Percentiles rank a stretch among this genome's conserved stretches.
Conservation (phyloP, 2,797 vertebrate genomes). For the Labroides dimidiatus region DNA sequence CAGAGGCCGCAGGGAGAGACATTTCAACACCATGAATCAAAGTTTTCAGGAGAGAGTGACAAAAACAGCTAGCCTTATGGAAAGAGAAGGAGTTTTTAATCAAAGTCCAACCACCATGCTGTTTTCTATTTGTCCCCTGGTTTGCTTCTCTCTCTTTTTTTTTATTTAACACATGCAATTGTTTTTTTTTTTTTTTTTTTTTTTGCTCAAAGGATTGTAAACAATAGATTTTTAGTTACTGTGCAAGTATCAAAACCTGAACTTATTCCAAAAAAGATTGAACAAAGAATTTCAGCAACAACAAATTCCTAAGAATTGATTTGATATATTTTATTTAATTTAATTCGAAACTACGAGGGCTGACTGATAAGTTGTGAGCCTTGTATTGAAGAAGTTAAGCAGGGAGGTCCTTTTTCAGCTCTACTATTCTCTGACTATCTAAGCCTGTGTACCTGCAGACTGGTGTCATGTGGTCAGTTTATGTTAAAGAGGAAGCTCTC, state of each 20-base stretch:
- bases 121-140: constrained; percentile 42
- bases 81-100: constrained; percentile 60
- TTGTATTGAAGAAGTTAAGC: no score
- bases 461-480: no score
- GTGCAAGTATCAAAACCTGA: constrained; percentile 3
- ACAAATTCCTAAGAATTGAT: constrained; percentile 20
- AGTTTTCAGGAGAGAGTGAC: constrained; percentile 45
- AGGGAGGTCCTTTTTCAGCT: no score
- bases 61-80: constrained; percentile 25
- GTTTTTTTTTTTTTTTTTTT: constrained; percentile 13
- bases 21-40: constrained; percentile 62
- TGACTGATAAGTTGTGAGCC: no score
- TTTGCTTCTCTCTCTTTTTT: constrained; percentile 36
- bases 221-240: neutral
- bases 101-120: constrained; percentile 60
- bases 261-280: neutral
- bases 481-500: no score
- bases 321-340: neutral
- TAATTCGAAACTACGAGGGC: no score
- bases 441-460: no score
- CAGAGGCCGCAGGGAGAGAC: constrained; percentile 26
- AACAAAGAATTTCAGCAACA: neutral
- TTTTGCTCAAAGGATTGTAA: constrained; percentile 21
- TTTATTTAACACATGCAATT: constrained; percentile 32
- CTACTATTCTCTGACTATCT: no score